These are phyloP conservation scores for Drosophila hamatofila DNA, from an alignment of 2,888 invertebrate genomes.

Conservation along the genomic window DNA sequence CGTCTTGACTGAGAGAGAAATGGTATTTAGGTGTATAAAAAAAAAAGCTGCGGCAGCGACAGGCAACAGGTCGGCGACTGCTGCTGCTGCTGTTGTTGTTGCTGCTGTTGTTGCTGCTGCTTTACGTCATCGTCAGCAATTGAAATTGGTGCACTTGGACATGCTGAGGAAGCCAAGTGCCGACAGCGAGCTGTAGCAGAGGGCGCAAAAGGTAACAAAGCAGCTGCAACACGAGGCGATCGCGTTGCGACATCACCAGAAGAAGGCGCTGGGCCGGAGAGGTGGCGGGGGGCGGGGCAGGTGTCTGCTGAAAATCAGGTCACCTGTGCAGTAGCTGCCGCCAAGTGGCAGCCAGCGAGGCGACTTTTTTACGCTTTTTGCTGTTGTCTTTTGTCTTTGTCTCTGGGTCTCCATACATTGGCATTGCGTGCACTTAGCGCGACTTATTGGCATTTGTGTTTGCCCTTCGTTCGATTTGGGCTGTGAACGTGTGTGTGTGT, in stretches of 20 bases:
- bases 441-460: conserved; percentile 65
- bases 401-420: conserved; percentile 16
- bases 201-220: conserved; percentile 35
- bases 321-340: conserved; percentile 71
- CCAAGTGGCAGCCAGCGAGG: conserved; percentile 49
- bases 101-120: conserved; percentile 34
- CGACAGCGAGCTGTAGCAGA: conserved; percentile 24
- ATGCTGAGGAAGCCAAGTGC: conserved; percentile 65
- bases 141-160: conserved; percentile 79
- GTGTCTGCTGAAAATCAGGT: conserved; percentile 60
- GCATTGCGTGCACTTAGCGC: conserved; percentile 34
- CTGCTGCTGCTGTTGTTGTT: conserved; percentile 17
- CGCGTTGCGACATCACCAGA: conserved; percentile 51
- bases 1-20: conserved; percentile 57
- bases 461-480: conserved; percentile 65
- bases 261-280: background rate
- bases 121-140: conserved; percentile 69
- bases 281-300: background rate
- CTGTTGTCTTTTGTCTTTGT: background rate
- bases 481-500: background rate
- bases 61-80: conserved; percentile 50
- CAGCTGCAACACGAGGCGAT: conserved; percentile 27
- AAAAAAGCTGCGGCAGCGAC: conserved; percentile 17
- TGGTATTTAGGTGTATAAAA: conserved; percentile 25
- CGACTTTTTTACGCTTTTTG: conserved; percentile 11